A percentile compares a stretch with the other conserved stretches of the same genome.
Evolutionary conservation across 2,888 invertebrate genomes (phyloP).

Genomic region (Kryphioiulus occultus): DNA sequence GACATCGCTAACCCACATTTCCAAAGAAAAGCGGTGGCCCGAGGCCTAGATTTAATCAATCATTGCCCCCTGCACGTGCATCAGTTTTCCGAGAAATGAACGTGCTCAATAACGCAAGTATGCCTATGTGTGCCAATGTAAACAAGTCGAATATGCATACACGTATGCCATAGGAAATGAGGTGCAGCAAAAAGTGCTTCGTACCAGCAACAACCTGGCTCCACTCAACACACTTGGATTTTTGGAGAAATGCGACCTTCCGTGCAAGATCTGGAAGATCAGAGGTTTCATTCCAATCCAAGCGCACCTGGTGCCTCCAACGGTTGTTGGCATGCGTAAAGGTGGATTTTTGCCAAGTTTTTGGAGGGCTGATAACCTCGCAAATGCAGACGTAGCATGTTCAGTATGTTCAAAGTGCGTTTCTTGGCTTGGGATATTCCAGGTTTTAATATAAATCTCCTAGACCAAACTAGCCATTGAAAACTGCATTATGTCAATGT

Average conservation of each 20-base stretch:
- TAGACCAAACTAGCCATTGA: too few relatives aligned
- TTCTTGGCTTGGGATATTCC: too few relatives aligned
- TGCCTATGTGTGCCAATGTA: neutral
- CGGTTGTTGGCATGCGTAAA: neutral
- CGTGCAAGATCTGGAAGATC: neutral
- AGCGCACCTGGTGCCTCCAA: neutral
- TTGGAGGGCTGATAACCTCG: neutral
- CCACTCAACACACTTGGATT: neutral
- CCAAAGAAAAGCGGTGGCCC: neutral
- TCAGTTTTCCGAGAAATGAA: neutral
- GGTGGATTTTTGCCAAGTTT: neutral
- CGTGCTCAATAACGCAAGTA: neutral
- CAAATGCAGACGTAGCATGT: neutral
- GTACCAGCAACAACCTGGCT: neutral
- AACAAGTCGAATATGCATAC: neutral
- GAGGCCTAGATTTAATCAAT: neutral
- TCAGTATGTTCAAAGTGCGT: too few relatives aligned
- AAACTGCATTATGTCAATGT: too few relatives aligned
- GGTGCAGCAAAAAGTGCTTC: neutral
- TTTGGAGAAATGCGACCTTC: neutral
- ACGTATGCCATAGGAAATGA: too few relatives aligned
- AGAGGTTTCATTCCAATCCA: neutral
- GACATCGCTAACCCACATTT: constrained; percentile 5
- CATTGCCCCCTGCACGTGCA: neutral
- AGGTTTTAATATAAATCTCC: too few relatives aligned